Conservation (phyloP, 2,113 vertebrate species). For the Albula goreensis region DNA sequence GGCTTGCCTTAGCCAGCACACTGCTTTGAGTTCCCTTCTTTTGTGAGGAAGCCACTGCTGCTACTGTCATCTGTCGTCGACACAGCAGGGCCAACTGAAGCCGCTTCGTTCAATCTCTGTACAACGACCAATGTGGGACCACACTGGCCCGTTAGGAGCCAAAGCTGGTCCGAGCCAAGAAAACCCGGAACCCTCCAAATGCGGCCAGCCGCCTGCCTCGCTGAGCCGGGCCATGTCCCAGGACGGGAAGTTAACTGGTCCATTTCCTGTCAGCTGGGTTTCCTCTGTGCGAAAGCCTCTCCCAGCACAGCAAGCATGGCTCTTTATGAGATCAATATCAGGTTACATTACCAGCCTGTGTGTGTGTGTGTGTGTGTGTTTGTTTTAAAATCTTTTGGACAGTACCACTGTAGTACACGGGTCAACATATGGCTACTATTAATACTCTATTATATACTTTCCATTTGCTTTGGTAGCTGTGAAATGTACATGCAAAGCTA, state of each 20-base stretch:
- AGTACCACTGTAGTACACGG: constrained; percentile 53
- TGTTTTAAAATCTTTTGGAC: constrained; percentile 54
- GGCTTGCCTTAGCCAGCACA: too few species aligned
- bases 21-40: neutral
- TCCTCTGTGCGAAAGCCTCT: neutral
- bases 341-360: neutral
- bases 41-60: constrained; percentile 44
- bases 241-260: neutral
- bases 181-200: neutral
- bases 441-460: constrained; percentile 56
- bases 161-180: neutral
- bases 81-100: constrained; percentile 38
- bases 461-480: neutral
- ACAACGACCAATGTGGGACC: neutral
- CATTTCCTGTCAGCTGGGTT: constrained; percentile 7
- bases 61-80: neutral
- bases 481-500: neutral
- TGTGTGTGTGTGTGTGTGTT: neutral
- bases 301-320: neutral
- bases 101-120: constrained; percentile 19
- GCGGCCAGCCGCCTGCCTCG: neutral
- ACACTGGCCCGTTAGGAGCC: neutral
- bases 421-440: constrained; percentile 66
- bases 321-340: neutral
- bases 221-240: neutral